A percentile compares a stretch with the other conserved stretches of the same genome.
Evolutionary conservation across 2,797 vertebrate genomes (phyloP).

Genomic region (Phoxinus dragarum): DNA sequence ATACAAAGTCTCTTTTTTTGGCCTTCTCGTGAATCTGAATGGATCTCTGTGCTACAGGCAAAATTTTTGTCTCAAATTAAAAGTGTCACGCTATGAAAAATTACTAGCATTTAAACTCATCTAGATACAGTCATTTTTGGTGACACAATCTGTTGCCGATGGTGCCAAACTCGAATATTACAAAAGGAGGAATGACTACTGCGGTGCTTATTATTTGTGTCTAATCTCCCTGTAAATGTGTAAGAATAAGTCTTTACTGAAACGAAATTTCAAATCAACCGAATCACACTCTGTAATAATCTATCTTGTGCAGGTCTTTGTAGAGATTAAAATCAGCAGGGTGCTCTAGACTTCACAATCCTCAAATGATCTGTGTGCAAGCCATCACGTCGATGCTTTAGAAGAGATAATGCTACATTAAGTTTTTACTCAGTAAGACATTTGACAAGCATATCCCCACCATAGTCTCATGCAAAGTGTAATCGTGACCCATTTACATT

Average conservation of each 20-base stretch:
- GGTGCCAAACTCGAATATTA: not conserved
- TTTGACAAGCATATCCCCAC: not conserved
- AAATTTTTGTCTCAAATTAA: conserved; percentile 23
- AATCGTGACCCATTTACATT: conserved; percentile 15
- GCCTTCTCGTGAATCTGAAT: conserved; percentile 9
- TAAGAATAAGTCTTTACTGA: not conserved
- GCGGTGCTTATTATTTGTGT: not conserved
- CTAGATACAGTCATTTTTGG: not conserved
- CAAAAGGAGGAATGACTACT: not conserved
- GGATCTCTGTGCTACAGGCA: conserved; percentile 22
- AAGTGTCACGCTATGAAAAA: not conserved
- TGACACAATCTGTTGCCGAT: not conserved
- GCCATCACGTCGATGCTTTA: not conserved
- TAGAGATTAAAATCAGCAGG: conserved; percentile 22
- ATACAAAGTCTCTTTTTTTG: conserved; percentile 17
- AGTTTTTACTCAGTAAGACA: not conserved
- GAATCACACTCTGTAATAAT: not conserved
- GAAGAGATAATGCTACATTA: conserved; percentile 14
- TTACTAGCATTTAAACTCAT: conserved; percentile 26
- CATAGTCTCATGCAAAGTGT: not conserved
- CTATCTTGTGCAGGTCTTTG: not conserved
- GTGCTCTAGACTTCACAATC: conserved; percentile 11
- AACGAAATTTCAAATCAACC: not conserved
- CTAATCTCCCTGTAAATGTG: not conserved
- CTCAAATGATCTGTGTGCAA: not conserved